A percentile compares a stretch with the other conserved stretches of the same genome.
Evolutionary conservation across 2,888 invertebrate genomes (phyloP).

Genomic region (Tiliacea aurago): DNA sequence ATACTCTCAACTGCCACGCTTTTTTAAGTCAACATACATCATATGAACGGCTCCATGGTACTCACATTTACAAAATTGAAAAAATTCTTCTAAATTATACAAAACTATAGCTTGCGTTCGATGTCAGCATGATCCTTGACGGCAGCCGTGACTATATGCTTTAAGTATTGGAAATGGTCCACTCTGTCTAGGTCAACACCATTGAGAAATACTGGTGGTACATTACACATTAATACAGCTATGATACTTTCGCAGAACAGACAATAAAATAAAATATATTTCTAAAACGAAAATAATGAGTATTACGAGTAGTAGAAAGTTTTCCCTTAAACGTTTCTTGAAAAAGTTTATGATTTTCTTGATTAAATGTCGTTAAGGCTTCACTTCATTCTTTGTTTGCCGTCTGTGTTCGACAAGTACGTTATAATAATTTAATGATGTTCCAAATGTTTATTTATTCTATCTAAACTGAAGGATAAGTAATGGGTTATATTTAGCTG

Average conservation of each 20-base stretch:
- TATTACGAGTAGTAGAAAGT: neutral
- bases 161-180: no score
- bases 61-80: no score
- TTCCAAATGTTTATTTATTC: slow-evolving; percentile 17
- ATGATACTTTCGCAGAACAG: neutral
- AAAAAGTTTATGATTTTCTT: neutral
- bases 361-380: slow-evolving; percentile 25
- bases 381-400: slow-evolving; percentile 24
- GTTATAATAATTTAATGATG: neutral
- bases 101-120: no score
- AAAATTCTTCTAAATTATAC: no score
- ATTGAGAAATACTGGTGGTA: no score
- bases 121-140: no score
- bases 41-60: no score
- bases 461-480: neutral
- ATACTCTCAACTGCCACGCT: no score
- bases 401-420: slow-evolving; percentile 7
- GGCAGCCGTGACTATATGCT: no score
- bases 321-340: neutral
- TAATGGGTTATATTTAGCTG: neutral
- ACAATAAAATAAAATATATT: neutral
- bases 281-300: neutral
- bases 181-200: no score
- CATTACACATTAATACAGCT: no score
- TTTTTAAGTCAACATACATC: no score